Evolutionary conservation across 2,888 invertebrate genomes (phyloP), one percentile per base, ranked within the genome.

Genomic region (Blomia tropicalis): DNA sequence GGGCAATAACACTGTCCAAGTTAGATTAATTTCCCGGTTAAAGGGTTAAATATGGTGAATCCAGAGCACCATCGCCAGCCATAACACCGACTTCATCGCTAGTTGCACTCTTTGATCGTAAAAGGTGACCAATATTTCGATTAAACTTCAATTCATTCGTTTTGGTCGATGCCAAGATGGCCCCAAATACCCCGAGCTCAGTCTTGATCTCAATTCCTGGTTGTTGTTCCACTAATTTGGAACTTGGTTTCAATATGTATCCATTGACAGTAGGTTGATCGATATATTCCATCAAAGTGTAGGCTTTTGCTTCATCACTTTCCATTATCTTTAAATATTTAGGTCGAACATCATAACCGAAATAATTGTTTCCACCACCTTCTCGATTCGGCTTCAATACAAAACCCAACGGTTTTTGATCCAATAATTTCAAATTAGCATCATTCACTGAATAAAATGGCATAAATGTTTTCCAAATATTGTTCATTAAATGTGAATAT

Each of bases 111-210:
- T 76, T 76, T 7, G 73, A 74, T 29, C 76, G 79, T 61, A 95
- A 74, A 82, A 93, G 83, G 73, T 93, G 87, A 0, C 93, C 92
- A 1, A 86, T 87, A 75, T 86, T 84, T 66, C 80, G 79, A 73
- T 90, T 91, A 43, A 77, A 71, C 59, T 77, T 70, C 58, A 87
- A 81, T 17, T 27, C 32, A 23, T 30, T 36, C 7, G 11, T 19
- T 11, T 43, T 43, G 62, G 78, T 76, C 65, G 82, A 80, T 2
- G 90, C 92, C 64, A 95, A 82, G 66, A 92, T 80, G 47, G 85
- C 84, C 36, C 98, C 96, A 73, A 87, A 98, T 69, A 96, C 86
- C 27, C 98, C 96, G 59, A 98, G 78, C 74, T 98, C 96, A n/a
- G 87, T 87, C 5, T 95, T 84, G 64, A 89, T 79, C 70, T 89